These are phyloP conservation scores for Pontoporia blainvillei DNA, from an alignment of 2,113 vertebrate species.

Conservation along the genomic window DNA sequence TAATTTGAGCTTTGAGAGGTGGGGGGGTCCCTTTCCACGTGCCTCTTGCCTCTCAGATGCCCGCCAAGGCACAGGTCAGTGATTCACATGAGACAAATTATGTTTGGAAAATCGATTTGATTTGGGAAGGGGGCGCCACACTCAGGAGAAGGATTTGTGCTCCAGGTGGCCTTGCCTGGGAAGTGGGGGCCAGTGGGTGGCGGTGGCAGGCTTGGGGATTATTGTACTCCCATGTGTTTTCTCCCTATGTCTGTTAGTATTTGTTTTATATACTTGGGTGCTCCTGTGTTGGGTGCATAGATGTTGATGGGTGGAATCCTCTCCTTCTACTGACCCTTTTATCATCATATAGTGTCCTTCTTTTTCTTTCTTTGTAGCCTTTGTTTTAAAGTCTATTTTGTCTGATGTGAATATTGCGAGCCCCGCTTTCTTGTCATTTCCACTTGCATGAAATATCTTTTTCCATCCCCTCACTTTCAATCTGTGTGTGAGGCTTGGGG, in stretches of 20 bases:
- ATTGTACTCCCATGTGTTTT: background rate
- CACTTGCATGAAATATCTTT: background rate
- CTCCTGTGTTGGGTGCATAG: background rate
- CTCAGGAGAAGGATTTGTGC: conserved; percentile 40
- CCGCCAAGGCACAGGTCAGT: conserved; percentile 48
- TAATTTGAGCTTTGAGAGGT: background rate
- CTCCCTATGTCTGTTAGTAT: background rate
- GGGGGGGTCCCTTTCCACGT: background rate
- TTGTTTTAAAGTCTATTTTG: background rate
- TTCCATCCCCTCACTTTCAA: background rate
- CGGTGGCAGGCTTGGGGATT: background rate
- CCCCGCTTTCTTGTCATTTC: background rate
- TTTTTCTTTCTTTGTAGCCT: background rate
- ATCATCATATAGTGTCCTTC: background rate
- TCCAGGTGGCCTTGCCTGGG: conserved; percentile 28
- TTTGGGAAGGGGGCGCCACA: conserved; percentile 62
- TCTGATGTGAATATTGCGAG: background rate
- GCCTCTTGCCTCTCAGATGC: background rate
- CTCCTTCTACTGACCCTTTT: background rate
- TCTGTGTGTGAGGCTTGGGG: background rate
- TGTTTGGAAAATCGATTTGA: conserved; percentile 73
- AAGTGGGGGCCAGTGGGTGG: background rate
- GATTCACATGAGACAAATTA: conserved; percentile 67
- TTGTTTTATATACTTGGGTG: background rate
- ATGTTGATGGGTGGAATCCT: background rate